Evolutionary conservation across 2,888 invertebrate species (phyloP), one percentile per base, ranked within the genome.

Genomic region (Netelia virgata): DNA sequence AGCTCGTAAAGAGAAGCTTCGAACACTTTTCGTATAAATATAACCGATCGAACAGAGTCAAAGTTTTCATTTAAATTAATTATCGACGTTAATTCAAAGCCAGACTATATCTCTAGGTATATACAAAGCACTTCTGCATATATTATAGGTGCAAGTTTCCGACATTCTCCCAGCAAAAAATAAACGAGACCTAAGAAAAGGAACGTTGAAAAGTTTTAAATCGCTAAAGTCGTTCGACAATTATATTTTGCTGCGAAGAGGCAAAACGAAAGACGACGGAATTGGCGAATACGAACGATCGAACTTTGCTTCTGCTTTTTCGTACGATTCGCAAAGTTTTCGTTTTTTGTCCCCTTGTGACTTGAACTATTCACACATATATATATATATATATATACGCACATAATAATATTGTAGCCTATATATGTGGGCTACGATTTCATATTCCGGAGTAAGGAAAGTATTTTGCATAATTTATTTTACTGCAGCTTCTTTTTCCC

Each of bases 381-480:
- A 14, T 10, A 47, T 47, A 47, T 47, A 47, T n/a, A n/a, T 43
- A 43, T 43, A 43, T 43, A 43, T 43, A 43, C 11, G 3, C 14
- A 28, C 28, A 28, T 28, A 28, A 28, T 28, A 28, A 28, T 28
- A 28, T 28, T 28, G 28, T 28, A 28, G 28, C 28, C 86, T 86
- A 3, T n/a, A 63, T 68, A 61, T 41, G 64, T 75, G 53, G 82
- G 77, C 53, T 87, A 82, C 88, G 88, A 91, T 91, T 91, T 91
- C 88, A 91, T 91, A 91, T 91, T 91, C 90, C 87, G 81, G 36
- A 87, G 88, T 89, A 88, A 91, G 90, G 87, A 91, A 91, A 91
- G 89, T 91, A 90, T 91, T 91, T 91, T 91, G 89, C 91, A 91
- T 91, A 91, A 91, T 91, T 91, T 90, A 91, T 91, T 91, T 91